Percentiles rank a stretch among this genome's conserved stretches.
Conservation (phyloP, 2,888 invertebrate genomes). For the Thymelicus lineola region DNA sequence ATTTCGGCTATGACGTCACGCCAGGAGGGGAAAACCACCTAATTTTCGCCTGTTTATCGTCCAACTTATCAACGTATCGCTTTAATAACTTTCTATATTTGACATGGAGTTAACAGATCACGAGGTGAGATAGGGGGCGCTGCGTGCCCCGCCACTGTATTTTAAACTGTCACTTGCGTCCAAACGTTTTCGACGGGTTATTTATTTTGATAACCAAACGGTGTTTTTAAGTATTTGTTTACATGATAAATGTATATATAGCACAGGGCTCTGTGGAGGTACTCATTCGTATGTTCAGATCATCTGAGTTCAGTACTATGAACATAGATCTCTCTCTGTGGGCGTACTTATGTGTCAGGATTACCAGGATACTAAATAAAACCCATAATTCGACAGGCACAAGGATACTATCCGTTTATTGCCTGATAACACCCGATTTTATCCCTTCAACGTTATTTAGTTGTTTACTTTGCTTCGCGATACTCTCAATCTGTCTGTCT, state of each 20-base stretch:
- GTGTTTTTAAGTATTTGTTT: slow-evolving; percentile 12
- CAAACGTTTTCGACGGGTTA: slow-evolving; percentile 4
- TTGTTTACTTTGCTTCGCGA: too few relatives aligned
- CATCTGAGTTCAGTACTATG: too few relatives aligned
- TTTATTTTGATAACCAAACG: slow-evolving; percentile 15
- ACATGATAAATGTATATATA: slow-evolving; percentile 15
- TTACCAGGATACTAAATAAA: too few relatives aligned
- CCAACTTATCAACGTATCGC: slow-evolving; percentile 36
- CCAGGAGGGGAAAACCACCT: slow-evolving; percentile 34
- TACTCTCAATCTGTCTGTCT: too few relatives aligned
- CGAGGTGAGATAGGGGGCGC: slow-evolving; percentile 21
- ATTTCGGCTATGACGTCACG: slow-evolving; percentile 32
- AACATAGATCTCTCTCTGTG: too few relatives aligned
- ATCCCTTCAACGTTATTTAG: too few relatives aligned
- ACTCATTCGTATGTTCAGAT: too few relatives aligned
- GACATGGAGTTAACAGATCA: slow-evolving; percentile 37
- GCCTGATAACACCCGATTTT: too few relatives aligned
- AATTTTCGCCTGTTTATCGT: slow-evolving; percentile 35
- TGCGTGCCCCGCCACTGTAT: slow-evolving; percentile 30
- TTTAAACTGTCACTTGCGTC: slow-evolving; percentile 29
- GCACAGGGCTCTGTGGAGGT: too few relatives aligned
- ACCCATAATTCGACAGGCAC: too few relatives aligned
- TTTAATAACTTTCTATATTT: slow-evolving; percentile 39
- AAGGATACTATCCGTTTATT: too few relatives aligned
- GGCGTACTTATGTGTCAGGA: too few relatives aligned